Evolutionary conservation across 2,888 invertebrate genomes (phyloP).

Genomic region (Sarcophaga carnaria): DNA sequence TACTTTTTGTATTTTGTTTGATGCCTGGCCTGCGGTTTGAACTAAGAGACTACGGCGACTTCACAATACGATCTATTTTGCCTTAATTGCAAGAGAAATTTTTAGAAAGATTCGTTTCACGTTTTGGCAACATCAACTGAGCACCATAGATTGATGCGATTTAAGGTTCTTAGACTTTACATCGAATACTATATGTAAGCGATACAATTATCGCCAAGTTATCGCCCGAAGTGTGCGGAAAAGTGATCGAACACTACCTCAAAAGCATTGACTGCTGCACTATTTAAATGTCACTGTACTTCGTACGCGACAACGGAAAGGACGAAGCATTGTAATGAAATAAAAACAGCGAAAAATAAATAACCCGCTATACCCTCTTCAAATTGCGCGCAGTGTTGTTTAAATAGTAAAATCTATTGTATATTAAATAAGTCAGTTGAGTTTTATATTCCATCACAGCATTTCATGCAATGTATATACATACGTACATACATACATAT

Average conservation of each 20-base stretch:
- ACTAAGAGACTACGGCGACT: too few species aligned
- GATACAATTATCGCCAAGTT: background rate
- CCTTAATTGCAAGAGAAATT: too few species aligned
- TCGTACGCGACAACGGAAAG: background rate
- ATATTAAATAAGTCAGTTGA: slow-evolving; percentile 43
- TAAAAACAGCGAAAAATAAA: background rate
- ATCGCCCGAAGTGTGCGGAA: background rate
- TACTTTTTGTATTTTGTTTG: too few species aligned
- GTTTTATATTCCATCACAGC: slow-evolving; percentile 19
- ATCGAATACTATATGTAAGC: too few species aligned
- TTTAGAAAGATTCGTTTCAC: too few species aligned
- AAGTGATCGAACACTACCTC: background rate
- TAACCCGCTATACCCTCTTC: background rate
- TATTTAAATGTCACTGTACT: background rate
- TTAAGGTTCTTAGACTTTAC: too few species aligned
- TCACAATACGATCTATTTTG: too few species aligned
- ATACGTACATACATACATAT: background rate
- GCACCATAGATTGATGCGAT: too few species aligned
- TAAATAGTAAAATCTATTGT: slow-evolving; percentile 15
- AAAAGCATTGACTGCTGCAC: background rate
- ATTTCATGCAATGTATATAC: background rate
- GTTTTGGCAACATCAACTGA: too few species aligned
- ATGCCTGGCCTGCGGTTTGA: too few species aligned
- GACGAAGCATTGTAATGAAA: too few species aligned
- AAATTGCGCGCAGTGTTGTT: background rate